Conservation (phyloP, 2,888 invertebrate genomes). For the Dorcus hopei region DNA sequence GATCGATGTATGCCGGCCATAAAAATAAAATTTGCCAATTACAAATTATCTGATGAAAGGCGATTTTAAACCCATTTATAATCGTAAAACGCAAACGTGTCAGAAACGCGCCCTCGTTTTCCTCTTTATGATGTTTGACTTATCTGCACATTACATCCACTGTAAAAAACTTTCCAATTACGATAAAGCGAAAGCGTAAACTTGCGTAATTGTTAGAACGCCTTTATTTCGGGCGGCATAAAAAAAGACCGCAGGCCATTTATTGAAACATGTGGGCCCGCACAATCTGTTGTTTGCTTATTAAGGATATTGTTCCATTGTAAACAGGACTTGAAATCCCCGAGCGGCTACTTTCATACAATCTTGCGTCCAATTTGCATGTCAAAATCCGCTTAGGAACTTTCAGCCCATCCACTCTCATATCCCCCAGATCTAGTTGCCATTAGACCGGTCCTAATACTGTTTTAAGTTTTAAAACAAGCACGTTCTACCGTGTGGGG, state of each 20-base stretch:
- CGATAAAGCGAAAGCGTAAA: too few relatives aligned
- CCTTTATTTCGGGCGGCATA: not conserved
- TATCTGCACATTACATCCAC: too few relatives aligned
- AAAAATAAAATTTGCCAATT: too few relatives aligned
- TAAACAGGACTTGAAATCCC: slow-evolving; percentile 27
- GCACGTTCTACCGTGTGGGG: slow-evolving; percentile 4
- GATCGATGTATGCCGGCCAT: too few relatives aligned
- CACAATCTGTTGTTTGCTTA: slow-evolving; percentile 22
- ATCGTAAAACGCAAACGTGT: too few relatives aligned
- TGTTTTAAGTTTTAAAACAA: slow-evolving; percentile 21
- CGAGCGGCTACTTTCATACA: slow-evolving; percentile 24
- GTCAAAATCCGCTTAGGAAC: slow-evolving; percentile 31
- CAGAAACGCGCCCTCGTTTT: too few relatives aligned
- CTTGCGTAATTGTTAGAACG: too few relatives aligned
- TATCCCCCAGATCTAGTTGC: slow-evolving; percentile 21
- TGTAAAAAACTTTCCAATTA: too few relatives aligned
- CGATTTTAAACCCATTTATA: too few relatives aligned
- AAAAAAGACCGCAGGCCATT: slow-evolving; percentile 6
- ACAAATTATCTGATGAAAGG: too few relatives aligned
- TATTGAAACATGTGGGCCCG: slow-evolving; percentile 12
- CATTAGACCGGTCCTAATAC: slow-evolving; percentile 17
- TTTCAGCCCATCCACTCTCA: slow-evolving; percentile 15
- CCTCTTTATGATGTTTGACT: too few relatives aligned
- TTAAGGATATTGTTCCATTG: slow-evolving; percentile 26
- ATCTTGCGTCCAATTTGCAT: slow-evolving; percentile 32